Evolutionary conservation across 2,888 invertebrate genomes (phyloP), one percentile per base, ranked within the genome.

Genomic region (Brachyopa scutellaris): DNA sequence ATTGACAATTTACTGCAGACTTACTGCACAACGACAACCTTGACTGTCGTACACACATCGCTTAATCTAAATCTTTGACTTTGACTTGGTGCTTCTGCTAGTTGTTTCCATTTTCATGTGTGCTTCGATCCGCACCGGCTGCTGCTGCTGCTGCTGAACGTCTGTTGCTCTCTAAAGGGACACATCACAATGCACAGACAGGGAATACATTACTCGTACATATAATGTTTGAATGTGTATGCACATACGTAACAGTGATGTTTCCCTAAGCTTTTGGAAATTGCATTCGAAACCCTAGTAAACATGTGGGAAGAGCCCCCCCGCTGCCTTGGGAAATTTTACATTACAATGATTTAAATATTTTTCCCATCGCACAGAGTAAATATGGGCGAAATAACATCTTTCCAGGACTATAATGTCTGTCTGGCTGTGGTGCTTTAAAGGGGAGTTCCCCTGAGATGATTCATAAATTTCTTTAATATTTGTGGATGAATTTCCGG

Each of bases 341-440:
- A 29, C 38, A 69, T 42, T 42, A 62, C 69, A 61, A 47, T 79
- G 73, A 79, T 73, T 79, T 79, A 67, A 73, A 79, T 67, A 67
- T 62, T 73, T 55, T 79, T 49, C 45, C 31, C 73, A 73, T 79
- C 67, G 42, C 23, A 61, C 51, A n/a, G 38, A n/a, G n/a, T 61
- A 45, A 51, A 53, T 47, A 23, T 15, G 36, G 23, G 23, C 11
- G 15, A 57, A 55, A 70, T 70, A 42, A 42, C 49, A 70, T 59
- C 33, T 66, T 38, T 38, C 8, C 6, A 23, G 11, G 59, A 31
- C 8, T 7, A 5, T 7, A 36, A 9, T 36, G 21, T 13, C 2
- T 45, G 21, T 61, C 33, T 47, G 61, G n/a, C 2, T 17, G 1
- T 23, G 11, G 19, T 29, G 2, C 17, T 17, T 45, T 8, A 29